These are phyloP conservation scores for Pristionchus mayeri DNA, from an alignment of 2,888 invertebrate species.

Conservation along the genomic window DNA sequence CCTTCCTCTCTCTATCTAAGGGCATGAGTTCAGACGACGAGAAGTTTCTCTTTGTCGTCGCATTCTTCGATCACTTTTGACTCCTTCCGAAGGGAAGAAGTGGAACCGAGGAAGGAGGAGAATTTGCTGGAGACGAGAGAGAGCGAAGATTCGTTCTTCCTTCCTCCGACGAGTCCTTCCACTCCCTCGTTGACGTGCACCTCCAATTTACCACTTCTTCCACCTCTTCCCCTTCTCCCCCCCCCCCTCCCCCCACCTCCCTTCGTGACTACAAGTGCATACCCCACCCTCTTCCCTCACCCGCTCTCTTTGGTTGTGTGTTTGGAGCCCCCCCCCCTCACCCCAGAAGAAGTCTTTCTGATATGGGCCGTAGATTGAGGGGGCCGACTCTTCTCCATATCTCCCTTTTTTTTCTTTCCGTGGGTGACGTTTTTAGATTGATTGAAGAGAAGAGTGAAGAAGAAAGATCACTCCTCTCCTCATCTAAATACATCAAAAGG, in stretches of 20 bases:
- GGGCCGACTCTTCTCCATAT: background rate
- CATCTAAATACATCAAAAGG: background rate
- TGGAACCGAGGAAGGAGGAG: constrained; percentile 39
- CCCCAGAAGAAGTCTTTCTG: background rate
- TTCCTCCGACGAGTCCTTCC: background rate
- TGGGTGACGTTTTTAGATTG: background rate
- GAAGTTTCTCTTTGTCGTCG: constrained; percentile 47
- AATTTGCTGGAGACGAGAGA: constrained; percentile 9
- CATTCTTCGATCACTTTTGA: background rate
- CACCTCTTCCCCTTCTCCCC: background rate
- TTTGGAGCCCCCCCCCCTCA: background rate
- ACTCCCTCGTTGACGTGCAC: constrained; percentile 22
- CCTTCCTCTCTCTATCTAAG: background rate
- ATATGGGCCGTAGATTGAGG: background rate
- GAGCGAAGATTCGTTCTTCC: background rate
- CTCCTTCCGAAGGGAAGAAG: constrained; percentile 6
- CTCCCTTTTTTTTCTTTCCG: background rate
- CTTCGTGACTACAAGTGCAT: background rate
- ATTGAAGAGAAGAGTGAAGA: background rate
- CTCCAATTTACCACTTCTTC: background rate
- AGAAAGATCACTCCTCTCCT: background rate
- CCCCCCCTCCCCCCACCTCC: background rate
- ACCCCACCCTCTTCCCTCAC: background rate
- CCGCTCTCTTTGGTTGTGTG: too few species aligned
- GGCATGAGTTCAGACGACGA: constrained; percentile 28